Percentiles rank a stretch among this genome's conserved stretches.
Conservation (phyloP, 2,888 invertebrate genomes). For the Microctonus brassicae region DNA sequence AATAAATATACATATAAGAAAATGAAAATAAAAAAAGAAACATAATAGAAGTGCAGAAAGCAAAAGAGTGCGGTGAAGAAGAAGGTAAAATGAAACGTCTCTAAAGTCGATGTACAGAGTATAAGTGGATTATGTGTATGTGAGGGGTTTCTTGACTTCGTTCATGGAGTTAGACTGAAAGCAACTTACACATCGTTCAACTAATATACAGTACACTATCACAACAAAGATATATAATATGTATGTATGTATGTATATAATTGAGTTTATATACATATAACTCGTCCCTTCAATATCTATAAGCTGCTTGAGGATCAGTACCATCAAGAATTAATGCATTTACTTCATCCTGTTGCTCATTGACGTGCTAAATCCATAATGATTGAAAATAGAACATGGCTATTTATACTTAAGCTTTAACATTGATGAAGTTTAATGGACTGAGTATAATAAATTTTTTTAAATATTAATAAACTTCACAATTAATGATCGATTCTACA, state of each 20-base stretch:
- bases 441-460: too few relatives aligned
- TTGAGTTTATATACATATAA: too few relatives aligned
- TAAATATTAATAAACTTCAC: too few relatives aligned
- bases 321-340: not conserved
- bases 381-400: not conserved
- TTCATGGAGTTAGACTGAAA: not conserved
- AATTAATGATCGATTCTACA: too few relatives aligned
- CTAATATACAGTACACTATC: too few relatives aligned
- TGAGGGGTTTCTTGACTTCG: slow-evolving; percentile 26
- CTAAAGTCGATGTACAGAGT: slow-evolving; percentile 16
- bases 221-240: too few relatives aligned
- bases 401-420: too few relatives aligned
- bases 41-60: not conserved
- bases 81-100: slow-evolving; percentile 26
- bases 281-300: not conserved
- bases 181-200: not conserved
- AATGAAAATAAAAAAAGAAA: not conserved
- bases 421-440: too few relatives aligned
- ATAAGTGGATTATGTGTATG: slow-evolving; percentile 40
- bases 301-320: not conserved
- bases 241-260: too few relatives aligned
- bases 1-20: too few relatives aligned
- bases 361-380: not conserved
- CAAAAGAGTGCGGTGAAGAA: not conserved
- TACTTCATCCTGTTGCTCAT: not conserved